Base-by-base conservation (phyloP, 2,888 invertebrate genomes). In the Malthinus seriepunctatus region DNA sequence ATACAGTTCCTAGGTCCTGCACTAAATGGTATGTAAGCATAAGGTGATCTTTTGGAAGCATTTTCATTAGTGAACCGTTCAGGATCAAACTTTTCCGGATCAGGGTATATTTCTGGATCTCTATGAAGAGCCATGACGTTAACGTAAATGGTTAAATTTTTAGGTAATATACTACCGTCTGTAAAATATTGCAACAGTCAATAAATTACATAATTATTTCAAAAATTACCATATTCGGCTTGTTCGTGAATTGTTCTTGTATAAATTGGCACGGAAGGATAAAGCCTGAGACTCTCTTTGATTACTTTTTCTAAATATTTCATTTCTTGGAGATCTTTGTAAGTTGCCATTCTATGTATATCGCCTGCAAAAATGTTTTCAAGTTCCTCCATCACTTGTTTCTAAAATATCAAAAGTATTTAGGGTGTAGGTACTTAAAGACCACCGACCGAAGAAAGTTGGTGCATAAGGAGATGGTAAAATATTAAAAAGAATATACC, bases 1-100 rank as follows among this genome's bases (percentile, higher is more conserved):
- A 85, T 82, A 64, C 85, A 85, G 66, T 86, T 86, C 32, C 86
- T 80, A 0, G 84, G 83, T 0, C 86, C 86, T 8, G 85, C 86
- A 63, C 86, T 86, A 54, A 86, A 86, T 0, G 84, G 81, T 1
- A 86, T 69, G 75, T 82, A 85, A 32, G 79, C 80, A 64, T 82
- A 84, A 0, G 83, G 80, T 49, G 78, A 81, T 1, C 72, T 71
- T 34, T 73, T 71, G 4, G 54, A 58, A 7, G 65, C 70, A 7
- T 73, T 69, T 56, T 76, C 69, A 5, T 15, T 10, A 10, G 35
- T 38, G 63, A 83, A 85, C 15, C 85, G 79, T 51, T 85, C 84
- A 0, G 86, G 86, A 79, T 68, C 59, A 45, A 69, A 82, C 33
- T 73, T 77, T 49, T 83, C 72, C 0, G 86, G 84, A 55, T 85